Evolutionary conservation across 2,797 vertebrate genomes (phyloP), one percentile per base, ranked within the genome.

Genomic region (Labeo calbasu): DNA sequence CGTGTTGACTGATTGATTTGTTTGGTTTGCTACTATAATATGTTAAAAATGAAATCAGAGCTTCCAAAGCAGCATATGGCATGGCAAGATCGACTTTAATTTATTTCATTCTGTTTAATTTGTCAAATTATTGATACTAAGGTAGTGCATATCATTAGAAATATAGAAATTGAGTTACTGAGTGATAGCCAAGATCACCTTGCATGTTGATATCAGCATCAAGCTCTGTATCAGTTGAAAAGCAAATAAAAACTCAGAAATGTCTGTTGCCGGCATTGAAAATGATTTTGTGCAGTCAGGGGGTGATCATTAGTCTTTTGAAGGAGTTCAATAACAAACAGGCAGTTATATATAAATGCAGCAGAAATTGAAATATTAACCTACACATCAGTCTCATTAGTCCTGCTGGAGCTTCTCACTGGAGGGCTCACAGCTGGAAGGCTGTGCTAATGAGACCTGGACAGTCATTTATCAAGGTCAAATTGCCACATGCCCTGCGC

Each of bases 61-160:
- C 88, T 89, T 88, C 88, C 84, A 85, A 82, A 68, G 48, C 75
- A 68, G 81, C 84, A 84, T 86, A 91, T 91, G 89, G 92, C 91
- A 93, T 91, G 25, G 87, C 66, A 81, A 71, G 70, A 71, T 70
- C 79, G 36, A 57, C 57, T 80, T 50, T 71, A 2, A 69, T 83
- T 77, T 46, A 53, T 21, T 79, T 89, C 63, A 77, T 89, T 89
- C 15, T 2, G 43, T 57, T 88, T 90, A 85, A 92, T 91, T 90
- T 79, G 76, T 77, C 51, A 32, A 61, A 61, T 82, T 70, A 79
- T 77, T 83, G 78, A 70, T 81, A 50, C 77, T 63, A 87, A 78
- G 77, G 66, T 77, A 71, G 59, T 79, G 68, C 21, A 82, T 81
- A 79, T 89, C 61, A 76, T 79, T 86, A 81, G 80, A 84, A 86